Conservation (phyloP, 1,140 invertebrate species). For the Mamestra configurata region DNA sequence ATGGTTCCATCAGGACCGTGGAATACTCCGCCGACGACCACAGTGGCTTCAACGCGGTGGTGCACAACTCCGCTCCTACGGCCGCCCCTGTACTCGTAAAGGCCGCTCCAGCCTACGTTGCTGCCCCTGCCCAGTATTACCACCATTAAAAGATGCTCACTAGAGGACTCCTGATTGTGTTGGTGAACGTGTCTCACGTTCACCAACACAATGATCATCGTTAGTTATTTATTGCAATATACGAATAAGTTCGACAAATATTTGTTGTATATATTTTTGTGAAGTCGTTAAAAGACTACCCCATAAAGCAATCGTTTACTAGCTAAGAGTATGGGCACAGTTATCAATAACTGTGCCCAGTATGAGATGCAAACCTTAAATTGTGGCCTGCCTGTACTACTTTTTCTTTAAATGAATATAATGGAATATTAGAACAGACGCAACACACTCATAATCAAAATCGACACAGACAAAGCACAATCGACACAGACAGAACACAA, state of each 20-base stretch:
- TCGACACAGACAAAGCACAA: too few relatives aligned
- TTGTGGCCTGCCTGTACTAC: too few relatives aligned
- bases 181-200: background rate
- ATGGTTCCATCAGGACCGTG: constrained; percentile 88
- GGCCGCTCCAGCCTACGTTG: constrained; percentile 55
- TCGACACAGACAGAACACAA: too few relatives aligned
- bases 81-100: constrained; percentile 63
- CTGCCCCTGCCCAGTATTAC: constrained; percentile 61
- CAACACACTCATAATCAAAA: too few relatives aligned
- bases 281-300: too few relatives aligned
- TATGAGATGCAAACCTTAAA: too few relatives aligned
- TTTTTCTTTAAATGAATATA: too few relatives aligned
- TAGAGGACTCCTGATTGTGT: too few relatives aligned
- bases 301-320: background rate
- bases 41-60: too few relatives aligned
- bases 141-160: constrained; percentile 55
- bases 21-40: constrained; percentile 87
- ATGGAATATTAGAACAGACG: too few relatives aligned
- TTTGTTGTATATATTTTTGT: background rate
- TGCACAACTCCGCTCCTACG: constrained; percentile 66
- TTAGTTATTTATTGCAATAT: constrained; percentile 56
- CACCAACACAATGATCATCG: constrained; percentile 30
- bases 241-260: constrained; percentile 37
- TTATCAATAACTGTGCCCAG: too few relatives aligned
- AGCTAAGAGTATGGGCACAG: too few relatives aligned